phyloP scores from a whole-genome alignment of 2,113 vertebrate species.

The Anarrhichthys ocellatus region DNA sequence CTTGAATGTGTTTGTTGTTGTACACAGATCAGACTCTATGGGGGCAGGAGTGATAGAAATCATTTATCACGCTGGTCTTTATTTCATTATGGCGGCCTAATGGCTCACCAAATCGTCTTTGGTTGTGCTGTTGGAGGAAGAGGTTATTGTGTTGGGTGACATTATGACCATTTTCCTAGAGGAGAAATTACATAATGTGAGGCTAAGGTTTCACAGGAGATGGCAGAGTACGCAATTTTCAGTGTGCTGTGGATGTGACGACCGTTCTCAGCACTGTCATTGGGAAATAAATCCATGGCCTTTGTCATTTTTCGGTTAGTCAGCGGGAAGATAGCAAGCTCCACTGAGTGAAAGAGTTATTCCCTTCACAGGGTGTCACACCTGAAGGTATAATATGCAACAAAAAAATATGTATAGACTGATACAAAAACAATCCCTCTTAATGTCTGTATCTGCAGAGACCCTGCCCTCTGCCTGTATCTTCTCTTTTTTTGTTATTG shows the following conservation, averaged over 20 bases:
- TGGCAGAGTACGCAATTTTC: neutral
- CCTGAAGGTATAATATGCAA: neutral
- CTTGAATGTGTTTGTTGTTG: slow-evolving; percentile 73
- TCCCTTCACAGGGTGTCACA: neutral
- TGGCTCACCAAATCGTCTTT: slow-evolving; percentile 73
- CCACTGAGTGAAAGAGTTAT: neutral
- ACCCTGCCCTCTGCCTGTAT: no score
- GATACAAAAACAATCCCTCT: neutral
- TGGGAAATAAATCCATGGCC: slow-evolving; percentile 20
- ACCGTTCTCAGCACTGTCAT: neutral
- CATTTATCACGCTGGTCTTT: slow-evolving; percentile 76
- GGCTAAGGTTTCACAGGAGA: slow-evolving; percentile 69
- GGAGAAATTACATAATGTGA: slow-evolving; percentile 64
- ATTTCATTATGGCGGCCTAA: slow-evolving; percentile 80
- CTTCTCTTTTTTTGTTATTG: neutral
- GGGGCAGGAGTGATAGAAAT: slow-evolving; percentile 76
- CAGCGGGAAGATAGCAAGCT: slow-evolving; percentile 23
- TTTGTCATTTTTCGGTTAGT: slow-evolving; percentile 13
- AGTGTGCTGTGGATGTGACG: slow-evolving; percentile 20
- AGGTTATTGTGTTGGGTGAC: slow-evolving; percentile 65
- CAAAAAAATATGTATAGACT: neutral
- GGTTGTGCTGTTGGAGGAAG: slow-evolving; percentile 67
- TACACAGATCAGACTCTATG: slow-evolving; percentile 69
- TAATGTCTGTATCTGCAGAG: no score
- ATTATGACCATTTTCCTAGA: slow-evolving; percentile 59